Evolutionary conservation across 2,888 invertebrate species (phyloP).

Genomic region (Sicus ferrugineus): DNA sequence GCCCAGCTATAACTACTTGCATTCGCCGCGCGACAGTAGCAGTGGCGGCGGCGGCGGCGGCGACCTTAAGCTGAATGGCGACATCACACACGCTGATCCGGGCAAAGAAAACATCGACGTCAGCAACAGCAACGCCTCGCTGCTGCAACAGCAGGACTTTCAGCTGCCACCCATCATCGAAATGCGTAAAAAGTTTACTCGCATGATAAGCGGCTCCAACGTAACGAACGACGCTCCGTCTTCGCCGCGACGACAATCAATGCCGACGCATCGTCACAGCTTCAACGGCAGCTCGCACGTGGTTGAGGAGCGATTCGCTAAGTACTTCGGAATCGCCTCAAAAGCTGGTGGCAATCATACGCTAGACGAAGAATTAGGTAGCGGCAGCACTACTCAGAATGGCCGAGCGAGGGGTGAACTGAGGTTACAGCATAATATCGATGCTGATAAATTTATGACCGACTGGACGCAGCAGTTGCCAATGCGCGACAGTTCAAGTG

Average conservation of each 20-base stretch:
- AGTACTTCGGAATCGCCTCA: slow-evolving; percentile 57
- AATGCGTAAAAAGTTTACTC: slow-evolving; percentile 51
- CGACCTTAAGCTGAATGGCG: slow-evolving; percentile 12
- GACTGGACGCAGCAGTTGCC: not conserved
- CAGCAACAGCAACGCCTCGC: slow-evolving; percentile 28
- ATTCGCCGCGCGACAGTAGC: not conserved
- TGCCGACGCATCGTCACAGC: slow-evolving; percentile 35
- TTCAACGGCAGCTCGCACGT: slow-evolving; percentile 38
- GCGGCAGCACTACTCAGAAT: too few relatives aligned
- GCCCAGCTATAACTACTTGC: slow-evolving; percentile 31
- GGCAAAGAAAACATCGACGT: slow-evolving; percentile 59
- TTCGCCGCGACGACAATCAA: not conserved
- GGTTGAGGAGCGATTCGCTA: slow-evolving; percentile 54
- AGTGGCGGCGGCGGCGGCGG: not conserved
- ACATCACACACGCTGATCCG: slow-evolving; percentile 45
- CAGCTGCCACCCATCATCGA: slow-evolving; percentile 47
- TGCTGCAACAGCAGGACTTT: slow-evolving; percentile 20
- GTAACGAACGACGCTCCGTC: not conserved
- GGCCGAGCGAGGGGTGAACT: too few relatives aligned
- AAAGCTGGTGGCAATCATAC: not conserved
- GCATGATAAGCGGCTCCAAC: slow-evolving; percentile 43
- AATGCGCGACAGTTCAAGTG: not conserved
- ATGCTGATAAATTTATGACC: slow-evolving; percentile 20
- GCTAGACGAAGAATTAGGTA: not conserved
- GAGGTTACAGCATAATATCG: not conserved